These are phyloP conservation scores for Acanthosoma haemorrhoidale DNA, from an alignment of 2,888 invertebrate genomes.

Conservation along the genomic window DNA sequence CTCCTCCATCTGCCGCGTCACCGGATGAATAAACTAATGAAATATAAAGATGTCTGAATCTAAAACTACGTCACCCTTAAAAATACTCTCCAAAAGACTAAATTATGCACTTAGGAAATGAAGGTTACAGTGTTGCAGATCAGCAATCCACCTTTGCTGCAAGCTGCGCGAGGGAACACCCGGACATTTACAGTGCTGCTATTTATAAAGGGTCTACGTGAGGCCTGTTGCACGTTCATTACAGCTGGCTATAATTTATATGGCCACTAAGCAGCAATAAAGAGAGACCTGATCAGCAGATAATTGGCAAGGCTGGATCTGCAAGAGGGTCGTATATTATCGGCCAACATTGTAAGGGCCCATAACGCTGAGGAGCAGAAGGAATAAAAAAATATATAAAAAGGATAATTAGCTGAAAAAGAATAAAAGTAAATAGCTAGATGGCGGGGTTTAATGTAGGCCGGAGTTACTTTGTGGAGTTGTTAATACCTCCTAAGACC, in stretches of 20 bases:
- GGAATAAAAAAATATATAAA: constrained; percentile 7
- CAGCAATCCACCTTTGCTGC: too few relatives aligned
- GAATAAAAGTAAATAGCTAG: not conserved
- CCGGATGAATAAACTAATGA: too few relatives aligned
- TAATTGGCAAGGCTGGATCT: not conserved
- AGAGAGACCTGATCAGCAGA: not conserved
- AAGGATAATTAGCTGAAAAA: constrained; percentile 5
- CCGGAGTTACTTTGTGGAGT: not conserved
- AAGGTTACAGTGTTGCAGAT: too few relatives aligned
- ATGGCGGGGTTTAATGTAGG: not conserved
- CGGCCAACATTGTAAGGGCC: constrained; percentile 3
- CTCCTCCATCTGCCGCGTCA: too few relatives aligned
- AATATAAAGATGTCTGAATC: too few relatives aligned
- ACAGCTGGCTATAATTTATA: constrained; percentile 8
- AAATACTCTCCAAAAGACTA: too few relatives aligned
- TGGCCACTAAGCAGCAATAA: not conserved
- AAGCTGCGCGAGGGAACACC: not conserved
- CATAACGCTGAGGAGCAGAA: not conserved
- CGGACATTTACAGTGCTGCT: not conserved
- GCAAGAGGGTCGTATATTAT: not conserved
- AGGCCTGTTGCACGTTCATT: not conserved
- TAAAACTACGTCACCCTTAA: too few relatives aligned
- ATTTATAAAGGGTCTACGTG: not conserved
- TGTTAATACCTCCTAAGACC: constrained; percentile 28
- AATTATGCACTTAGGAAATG: too few relatives aligned